These are phyloP conservation scores for Frankliniella fusca DNA, from an alignment of 2,888 invertebrate genomes.

Conservation along the genomic window DNA sequence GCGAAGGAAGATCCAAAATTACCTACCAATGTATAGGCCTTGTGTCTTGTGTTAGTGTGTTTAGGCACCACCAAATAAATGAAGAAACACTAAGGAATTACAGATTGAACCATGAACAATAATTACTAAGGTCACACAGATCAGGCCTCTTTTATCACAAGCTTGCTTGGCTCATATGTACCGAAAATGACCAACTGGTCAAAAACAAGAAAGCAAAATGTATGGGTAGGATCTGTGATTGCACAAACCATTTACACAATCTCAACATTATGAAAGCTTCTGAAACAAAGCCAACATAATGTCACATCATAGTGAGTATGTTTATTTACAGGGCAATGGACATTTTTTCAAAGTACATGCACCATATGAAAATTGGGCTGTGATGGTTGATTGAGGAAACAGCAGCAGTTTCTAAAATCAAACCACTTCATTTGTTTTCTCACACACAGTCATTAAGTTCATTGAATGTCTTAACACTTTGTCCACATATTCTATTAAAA, in stretches of 20 bases:
- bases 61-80: background rate
- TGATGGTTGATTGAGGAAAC: background rate
- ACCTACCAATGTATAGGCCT: too few species aligned
- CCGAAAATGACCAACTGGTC: background rate
- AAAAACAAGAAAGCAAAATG: background rate
- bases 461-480: background rate
- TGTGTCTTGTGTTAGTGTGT: background rate
- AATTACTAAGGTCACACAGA: background rate
- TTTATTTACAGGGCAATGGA: conserved; percentile 20
- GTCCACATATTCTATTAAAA: conserved; percentile 5
- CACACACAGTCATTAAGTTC: background rate
- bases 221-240: conserved; percentile 17
- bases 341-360: conserved; percentile 20
- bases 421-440: background rate
- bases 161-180: conserved; percentile 3
- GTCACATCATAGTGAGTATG: conserved; percentile 22
- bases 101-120: background rate
- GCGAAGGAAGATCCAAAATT: too few species aligned
- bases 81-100: background rate
- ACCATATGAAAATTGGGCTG: background rate
- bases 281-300: conserved; percentile 14
- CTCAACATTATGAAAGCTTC: background rate
- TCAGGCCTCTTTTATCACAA: background rate
- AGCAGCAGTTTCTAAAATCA: background rate
- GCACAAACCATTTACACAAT: conserved; percentile 12